Conservation (phyloP, 1,140 invertebrate species). For the Antheraea pernyi region DNA sequence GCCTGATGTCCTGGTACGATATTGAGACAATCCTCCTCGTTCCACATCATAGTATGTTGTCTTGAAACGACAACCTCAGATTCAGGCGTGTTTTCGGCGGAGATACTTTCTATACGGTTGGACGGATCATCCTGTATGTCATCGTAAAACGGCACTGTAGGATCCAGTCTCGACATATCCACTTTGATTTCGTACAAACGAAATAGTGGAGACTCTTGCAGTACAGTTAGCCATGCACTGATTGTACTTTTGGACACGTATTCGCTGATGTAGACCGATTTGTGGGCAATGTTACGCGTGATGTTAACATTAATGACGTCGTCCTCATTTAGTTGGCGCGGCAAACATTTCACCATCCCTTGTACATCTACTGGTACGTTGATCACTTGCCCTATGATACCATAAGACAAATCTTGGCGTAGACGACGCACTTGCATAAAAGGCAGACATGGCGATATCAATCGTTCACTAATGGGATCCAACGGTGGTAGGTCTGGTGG, state of each 20-base stretch:
- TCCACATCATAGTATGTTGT: slow-evolving; percentile 42
- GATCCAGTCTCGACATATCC: slow-evolving; percentile 35
- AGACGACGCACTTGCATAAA: slow-evolving; percentile 63
- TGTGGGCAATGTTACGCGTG: slow-evolving; percentile 31
- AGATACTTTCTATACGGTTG: slow-evolving; percentile 35
- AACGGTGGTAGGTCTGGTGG: slow-evolving; percentile 39
- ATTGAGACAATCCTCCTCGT: slow-evolving; percentile 40
- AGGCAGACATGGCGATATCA: slow-evolving; percentile 53
- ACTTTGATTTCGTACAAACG: slow-evolving; percentile 42
- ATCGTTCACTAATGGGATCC: slow-evolving; percentile 55
- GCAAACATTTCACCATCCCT: slow-evolving; percentile 55
- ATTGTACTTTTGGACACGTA: slow-evolving; percentile 36
- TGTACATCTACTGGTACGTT: slow-evolving; percentile 58
- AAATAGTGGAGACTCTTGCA: slow-evolving; percentile 34
- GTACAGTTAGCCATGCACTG: slow-evolving; percentile 31
- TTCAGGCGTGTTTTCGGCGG: slow-evolving; percentile 29
- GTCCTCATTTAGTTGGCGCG: slow-evolving; percentile 51
- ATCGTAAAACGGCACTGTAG: slow-evolving; percentile 21
- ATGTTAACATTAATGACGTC: slow-evolving; percentile 49
- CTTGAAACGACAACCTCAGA: slow-evolving; percentile 37
- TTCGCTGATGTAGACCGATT: slow-evolving; percentile 32
- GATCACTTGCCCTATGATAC: slow-evolving; percentile 58
- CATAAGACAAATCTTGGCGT: slow-evolving; percentile 49
- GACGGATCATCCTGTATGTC: slow-evolving; percentile 30
- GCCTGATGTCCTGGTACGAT: slow-evolving; percentile 35